Conservation (phyloP, 2,113 vertebrate species). For the Siniperca chuatsi region DNA sequence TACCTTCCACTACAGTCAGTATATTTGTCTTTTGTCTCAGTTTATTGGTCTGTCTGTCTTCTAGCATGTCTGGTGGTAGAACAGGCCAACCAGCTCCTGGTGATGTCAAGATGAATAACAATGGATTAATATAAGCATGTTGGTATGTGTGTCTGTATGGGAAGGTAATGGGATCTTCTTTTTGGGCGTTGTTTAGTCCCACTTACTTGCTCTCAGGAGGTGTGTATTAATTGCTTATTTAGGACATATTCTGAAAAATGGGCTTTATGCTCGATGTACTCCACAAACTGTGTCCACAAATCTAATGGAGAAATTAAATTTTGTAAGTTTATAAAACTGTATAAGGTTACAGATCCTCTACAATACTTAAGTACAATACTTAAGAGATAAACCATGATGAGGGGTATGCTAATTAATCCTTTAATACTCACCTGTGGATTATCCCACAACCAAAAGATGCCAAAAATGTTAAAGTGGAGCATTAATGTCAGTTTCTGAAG, state of each 20-base stretch:
- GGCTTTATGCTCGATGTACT: background rate
- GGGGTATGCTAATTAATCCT: background rate
- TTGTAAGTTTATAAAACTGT: background rate
- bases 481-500: background rate
- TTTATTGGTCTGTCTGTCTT: background rate
- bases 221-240: background rate
- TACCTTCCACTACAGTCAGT: slow-evolving; percentile 6
- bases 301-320: background rate
- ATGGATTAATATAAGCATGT: background rate
- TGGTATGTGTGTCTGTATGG: background rate
- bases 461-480: background rate
- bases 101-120: background rate
- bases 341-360: background rate
- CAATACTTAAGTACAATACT: background rate
- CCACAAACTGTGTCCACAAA: background rate
- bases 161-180: background rate
- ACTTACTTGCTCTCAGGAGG: background rate
- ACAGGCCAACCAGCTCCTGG: background rate
- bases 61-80: too few species aligned
- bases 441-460: background rate
- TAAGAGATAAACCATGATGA: background rate
- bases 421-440: background rate
- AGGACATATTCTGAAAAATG: background rate
- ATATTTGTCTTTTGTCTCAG: background rate
- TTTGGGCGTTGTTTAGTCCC: background rate